Percentiles rank a stretch among this genome's conserved stretches.
Conservation (phyloP, 2,888 invertebrate genomes). For the Microplitis deprimator region DNA sequence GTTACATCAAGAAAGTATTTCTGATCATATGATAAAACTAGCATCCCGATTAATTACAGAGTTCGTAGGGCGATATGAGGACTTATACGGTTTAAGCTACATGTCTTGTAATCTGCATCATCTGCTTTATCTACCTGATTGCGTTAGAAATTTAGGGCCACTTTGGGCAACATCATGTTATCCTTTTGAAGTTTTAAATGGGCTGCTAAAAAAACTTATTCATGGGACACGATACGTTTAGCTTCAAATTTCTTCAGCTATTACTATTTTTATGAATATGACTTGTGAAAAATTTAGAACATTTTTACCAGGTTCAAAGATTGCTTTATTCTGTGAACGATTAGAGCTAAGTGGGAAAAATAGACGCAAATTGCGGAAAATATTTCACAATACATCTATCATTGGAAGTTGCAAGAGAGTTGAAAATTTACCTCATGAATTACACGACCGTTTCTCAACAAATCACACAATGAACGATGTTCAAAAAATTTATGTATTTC, state of each 20-base stretch:
- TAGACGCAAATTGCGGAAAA: slow-evolving; percentile 18
- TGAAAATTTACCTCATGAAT: slow-evolving; percentile 13
- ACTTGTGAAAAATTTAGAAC: neutral
- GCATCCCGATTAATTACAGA: slow-evolving; percentile 38
- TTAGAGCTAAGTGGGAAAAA: slow-evolving; percentile 18
- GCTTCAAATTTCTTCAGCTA: slow-evolving; percentile 42
- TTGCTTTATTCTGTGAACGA: slow-evolving; percentile 31
- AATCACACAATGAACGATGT: neutral
- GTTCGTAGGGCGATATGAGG: slow-evolving; percentile 44
- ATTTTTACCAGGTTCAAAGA: slow-evolving; percentile 18
- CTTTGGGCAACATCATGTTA: slow-evolving; percentile 47
- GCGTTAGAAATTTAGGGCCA: slow-evolving; percentile 48
- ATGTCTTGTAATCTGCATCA: slow-evolving; percentile 51
- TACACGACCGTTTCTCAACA: neutral
- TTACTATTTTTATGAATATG: slow-evolving; percentile 30
- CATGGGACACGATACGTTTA: slow-evolving; percentile 45
- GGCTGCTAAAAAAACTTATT: slow-evolving; percentile 43
- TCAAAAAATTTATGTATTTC: neutral
- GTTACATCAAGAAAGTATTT: slow-evolving; percentile 44
- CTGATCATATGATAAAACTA: slow-evolving; percentile 33
- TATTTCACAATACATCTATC: slow-evolving; percentile 23
- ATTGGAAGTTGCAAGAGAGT: slow-evolving; percentile 21
- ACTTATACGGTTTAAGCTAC: slow-evolving; percentile 46
- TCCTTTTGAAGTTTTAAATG: slow-evolving; percentile 50
- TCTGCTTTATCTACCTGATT: slow-evolving; percentile 49